Evolutionary conservation across 1,140 invertebrate genomes (phyloP).

Genomic region (Aphelinus certus): DNA sequence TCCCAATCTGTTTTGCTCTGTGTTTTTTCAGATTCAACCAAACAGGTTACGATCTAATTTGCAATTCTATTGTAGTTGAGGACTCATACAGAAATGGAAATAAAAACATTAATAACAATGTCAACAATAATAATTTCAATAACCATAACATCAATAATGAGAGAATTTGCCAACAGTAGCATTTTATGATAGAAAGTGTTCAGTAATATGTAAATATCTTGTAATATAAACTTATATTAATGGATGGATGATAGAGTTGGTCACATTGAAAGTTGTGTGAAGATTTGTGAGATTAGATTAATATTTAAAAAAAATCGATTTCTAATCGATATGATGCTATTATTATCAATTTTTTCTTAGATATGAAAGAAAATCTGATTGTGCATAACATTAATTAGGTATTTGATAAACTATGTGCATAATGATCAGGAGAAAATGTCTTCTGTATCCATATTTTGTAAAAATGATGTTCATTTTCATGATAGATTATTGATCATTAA

Average conservation of each 20-base stretch:
- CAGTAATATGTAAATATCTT: slow-evolving; percentile 31
- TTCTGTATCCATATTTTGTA: too few species aligned
- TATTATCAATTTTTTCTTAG: neutral
- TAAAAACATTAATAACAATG: slow-evolving; percentile 48
- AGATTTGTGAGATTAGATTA: neutral
- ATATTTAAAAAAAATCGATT: neutral
- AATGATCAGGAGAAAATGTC: too few species aligned
- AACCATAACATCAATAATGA: slow-evolving; percentile 38
- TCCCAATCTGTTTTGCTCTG: slow-evolving; percentile 82
- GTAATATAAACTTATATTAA: slow-evolving; percentile 27
- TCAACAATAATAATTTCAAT: slow-evolving; percentile 29
- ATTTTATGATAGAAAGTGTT: neutral
- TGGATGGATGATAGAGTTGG: neutral
- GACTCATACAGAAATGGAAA: slow-evolving; percentile 59
- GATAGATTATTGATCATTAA: too few species aligned
- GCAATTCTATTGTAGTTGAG: slow-evolving; percentile 87
- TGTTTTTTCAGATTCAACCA: slow-evolving; percentile 86
- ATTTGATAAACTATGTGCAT: neutral
- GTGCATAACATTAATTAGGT: neutral
- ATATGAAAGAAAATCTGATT: neutral
- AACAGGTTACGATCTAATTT: slow-evolving; percentile 84
- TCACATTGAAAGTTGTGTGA: neutral
- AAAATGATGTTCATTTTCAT: too few species aligned
- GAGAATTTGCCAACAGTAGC: slow-evolving; percentile 44
- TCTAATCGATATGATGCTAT: neutral